These are phyloP conservation scores for Sarcophaga peregrina DNA, from an alignment of 1,140 invertebrate genomes.

Conservation along the genomic window DNA sequence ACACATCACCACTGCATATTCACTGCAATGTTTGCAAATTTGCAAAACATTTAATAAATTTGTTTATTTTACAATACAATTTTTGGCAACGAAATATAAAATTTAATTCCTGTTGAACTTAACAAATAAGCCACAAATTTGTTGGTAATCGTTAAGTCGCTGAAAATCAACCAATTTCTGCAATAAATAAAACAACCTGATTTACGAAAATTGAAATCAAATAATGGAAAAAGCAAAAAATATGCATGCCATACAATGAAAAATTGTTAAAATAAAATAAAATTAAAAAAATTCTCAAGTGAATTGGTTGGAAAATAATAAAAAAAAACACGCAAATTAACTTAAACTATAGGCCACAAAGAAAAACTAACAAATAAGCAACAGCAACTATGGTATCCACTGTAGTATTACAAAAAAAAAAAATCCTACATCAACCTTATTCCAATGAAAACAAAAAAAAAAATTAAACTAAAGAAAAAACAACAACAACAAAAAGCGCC, in stretches of 20 bases:
- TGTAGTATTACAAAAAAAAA: not conserved
- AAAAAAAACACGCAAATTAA: conserved; percentile 39
- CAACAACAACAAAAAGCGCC: not conserved
- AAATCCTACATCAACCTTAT: not conserved
- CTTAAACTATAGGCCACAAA: conserved; percentile 31
- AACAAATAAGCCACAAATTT: conserved; percentile 40
- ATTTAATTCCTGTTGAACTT: not conserved
- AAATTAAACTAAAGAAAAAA: not conserved
- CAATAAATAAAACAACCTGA: conserved; percentile 37
- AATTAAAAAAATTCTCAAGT: conserved; percentile 36
- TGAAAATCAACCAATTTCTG: conserved; percentile 15
- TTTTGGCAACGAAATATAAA: not conserved
- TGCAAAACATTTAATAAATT: conserved; percentile 13
- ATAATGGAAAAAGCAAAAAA: not conserved
- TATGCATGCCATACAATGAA: not conserved
- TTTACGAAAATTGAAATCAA: conserved; percentile 15
- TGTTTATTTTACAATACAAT: not conserved
- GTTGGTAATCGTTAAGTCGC: conserved; percentile 26
- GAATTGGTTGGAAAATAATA: conserved; percentile 24
- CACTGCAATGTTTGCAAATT: not conserved
- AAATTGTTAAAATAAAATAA: not conserved
- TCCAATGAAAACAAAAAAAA: not conserved
- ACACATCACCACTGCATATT: not conserved
- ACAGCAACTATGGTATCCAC: no score
- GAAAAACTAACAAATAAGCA: not conserved